Base-by-base conservation (phyloP, 2,888 invertebrate genomes). In the Plemyria rubiginata region DNA sequence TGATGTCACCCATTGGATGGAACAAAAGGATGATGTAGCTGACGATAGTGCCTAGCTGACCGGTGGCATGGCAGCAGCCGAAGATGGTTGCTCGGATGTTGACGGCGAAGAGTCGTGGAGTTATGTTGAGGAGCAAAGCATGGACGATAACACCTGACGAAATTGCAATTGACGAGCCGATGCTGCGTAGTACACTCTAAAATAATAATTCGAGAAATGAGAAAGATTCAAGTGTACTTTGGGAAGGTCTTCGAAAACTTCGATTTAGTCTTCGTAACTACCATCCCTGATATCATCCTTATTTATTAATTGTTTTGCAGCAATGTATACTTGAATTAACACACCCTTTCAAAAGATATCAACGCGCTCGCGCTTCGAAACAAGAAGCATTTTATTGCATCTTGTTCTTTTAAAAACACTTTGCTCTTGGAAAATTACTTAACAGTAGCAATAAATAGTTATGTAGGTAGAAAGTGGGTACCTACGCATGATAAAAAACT, bases 21-120 rank as follows among this genome's bases (percentile, higher is more conserved):
- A 87, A 81, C 9, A 79, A 66, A 29, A 81, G 76, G 8, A 88
- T 41, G 0, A 90, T 73, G 68, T 86, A 87, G 64, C 86, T 83
- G 63, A 84, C 67, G 16, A 88, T 85, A 2, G 86, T 80, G 0
- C 89, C 90, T 0, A 92, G 65, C 55, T 90, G 86, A 0, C 88
- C 90, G 3, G 77, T 68, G 6, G 90, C 86, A 54, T 86, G 81
- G 67, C 90, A 90, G 68, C 80, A 81, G 2, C 91, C 92, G 7
- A 85, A 73, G 2, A 84, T 67, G 0, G 87, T 88, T 0, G 85
- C 87, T 46, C 92, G 74, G 46, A 89, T 77, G 54, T 88, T 88
- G 29, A 83, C 82, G 2, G 89, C 86, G 62, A 89, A 87, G 6
- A 90, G 70, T 1, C 91, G 80, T 16, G 90, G 86, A 2, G 88